Percentiles rank a stretch among this genome's conserved stretches.
These are phyloP conservation scores for Coremacera marginata DNA, from an alignment of 2,888 invertebrate genomes.

Conservation along the genomic window DNA sequence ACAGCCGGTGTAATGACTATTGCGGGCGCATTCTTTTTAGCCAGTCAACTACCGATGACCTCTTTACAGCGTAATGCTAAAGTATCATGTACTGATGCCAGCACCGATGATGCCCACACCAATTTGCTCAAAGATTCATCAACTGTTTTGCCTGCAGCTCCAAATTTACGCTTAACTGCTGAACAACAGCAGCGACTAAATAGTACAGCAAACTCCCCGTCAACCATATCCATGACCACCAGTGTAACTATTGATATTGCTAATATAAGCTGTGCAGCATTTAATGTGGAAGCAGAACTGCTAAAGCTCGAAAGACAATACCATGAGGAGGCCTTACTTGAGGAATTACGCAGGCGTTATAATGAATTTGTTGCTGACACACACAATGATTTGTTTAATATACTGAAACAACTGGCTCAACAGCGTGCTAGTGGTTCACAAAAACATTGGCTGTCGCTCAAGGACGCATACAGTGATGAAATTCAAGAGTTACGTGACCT, in stretches of 20 bases:
- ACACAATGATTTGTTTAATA: not conserved
- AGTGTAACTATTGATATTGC: conserved; percentile 25
- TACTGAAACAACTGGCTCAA: not conserved
- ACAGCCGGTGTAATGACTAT: conserved; percentile 68
- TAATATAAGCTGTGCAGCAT: conserved; percentile 50
- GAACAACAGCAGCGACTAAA: not conserved
- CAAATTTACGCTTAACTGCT: conserved; percentile 8
- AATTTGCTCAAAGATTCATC: conserved; percentile 6
- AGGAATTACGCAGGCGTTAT: conserved; percentile 52
- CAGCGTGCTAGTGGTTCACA: conserved; percentile 26
- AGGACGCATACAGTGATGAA: conserved; percentile 59
- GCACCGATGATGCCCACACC: not conserved
- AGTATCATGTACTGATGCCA: not conserved
- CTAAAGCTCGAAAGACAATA: conserved; percentile 60
- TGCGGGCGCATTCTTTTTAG: conserved; percentile 70
- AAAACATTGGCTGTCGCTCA: conserved; percentile 61
- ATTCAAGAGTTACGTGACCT: not conserved
- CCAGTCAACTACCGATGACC: conserved; percentile 71
- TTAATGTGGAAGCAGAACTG: conserved; percentile 64
- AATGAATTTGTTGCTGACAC: conserved; percentile 49
- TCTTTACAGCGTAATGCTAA: conserved; percentile 54
- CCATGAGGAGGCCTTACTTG: conserved; percentile 58
- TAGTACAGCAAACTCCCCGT: not conserved
- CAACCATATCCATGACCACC: conserved; percentile 29
- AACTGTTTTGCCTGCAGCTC: not conserved